Base-by-base conservation (phyloP, 2,113 vertebrate species). In the Stigmatopora argus region DNA sequence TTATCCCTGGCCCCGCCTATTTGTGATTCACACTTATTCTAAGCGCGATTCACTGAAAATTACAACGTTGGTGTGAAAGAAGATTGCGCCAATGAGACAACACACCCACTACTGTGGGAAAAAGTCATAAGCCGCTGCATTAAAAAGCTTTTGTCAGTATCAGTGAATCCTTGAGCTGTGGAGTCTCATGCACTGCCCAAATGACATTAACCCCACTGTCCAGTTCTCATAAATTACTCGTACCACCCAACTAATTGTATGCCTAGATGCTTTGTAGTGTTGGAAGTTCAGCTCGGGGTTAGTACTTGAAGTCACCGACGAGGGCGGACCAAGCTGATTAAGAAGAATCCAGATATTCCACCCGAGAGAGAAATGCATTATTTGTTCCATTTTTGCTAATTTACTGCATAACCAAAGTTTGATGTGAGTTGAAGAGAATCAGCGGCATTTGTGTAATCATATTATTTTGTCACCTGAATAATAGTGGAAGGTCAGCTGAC, bases 251-350 rank as follows among this genome's bases (percentile, higher is more conserved):
- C 80, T 84, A 69, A 85, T 80, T 83, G 87, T 89, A 85, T 86
- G 77, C 79, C 69, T 74, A 86, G 88, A 74, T 67, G 79, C 90
- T 90, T 89, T 92, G 88, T 91, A 88, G 88, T 89, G 61, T 78
- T 41, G 38, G 60, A 77, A 84, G 87, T 89, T 90, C 90, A 92
- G 80, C 81, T 63, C 73, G 70, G 79, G 89, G 87, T 78, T 77
- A 87, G 73, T 67, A 79, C 84, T 81, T 84, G 76, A 88, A 87
- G 78, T 82, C 83, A 76, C 48, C 69, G 78, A 78, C 70, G 74
- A 70, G 72, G 71, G 68, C 84, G 62, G 72, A 78, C 57, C 59
- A 66, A 73, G 68, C 44, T 64, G 47, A 81, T 82, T 78, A 58
- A 66, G 58, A 74, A 78, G 47, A 58, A 64, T 80, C 58, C 64